phyloP scores from a whole-genome alignment of 1,140 invertebrate genomes.

The Oedothorax gibbosus region DNA sequence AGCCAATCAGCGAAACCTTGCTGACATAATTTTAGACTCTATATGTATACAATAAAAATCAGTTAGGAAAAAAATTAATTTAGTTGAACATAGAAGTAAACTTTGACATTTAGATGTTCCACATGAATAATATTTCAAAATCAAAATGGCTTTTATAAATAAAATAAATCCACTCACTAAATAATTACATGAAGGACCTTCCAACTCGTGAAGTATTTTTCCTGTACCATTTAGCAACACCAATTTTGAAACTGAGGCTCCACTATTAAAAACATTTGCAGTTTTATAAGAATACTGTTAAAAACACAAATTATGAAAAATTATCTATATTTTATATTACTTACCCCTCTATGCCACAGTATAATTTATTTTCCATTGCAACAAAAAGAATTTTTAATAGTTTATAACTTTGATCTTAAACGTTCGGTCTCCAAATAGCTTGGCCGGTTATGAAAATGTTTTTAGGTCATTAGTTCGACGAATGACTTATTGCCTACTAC shows the following conservation, averaged over 20 bases:
- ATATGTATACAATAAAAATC: too few species aligned
- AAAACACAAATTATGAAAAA: background rate
- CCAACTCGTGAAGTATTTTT: constrained; percentile 74
- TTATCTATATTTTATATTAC: constrained; percentile 23
- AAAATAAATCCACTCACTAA: constrained; percentile 73
- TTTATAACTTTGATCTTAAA: too few species aligned
- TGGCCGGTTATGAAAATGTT: background rate
- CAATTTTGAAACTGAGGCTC: constrained; percentile 83
- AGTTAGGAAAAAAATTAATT: too few species aligned
- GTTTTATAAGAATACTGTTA: background rate
- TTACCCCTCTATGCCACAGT: constrained; percentile 70
- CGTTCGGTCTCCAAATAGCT: too few species aligned
- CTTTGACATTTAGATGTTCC: background rate
- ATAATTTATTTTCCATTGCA: constrained; percentile 42
- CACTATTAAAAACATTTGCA: constrained; percentile 72
- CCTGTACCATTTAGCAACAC: constrained; percentile 81
- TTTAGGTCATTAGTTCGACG: constrained; percentile 43
- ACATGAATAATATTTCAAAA: background rate
- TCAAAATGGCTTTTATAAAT: background rate
- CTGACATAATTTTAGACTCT: too few species aligned
- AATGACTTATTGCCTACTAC: constrained; percentile 12
- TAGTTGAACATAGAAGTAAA: background rate
- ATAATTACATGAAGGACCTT: constrained; percentile 84
- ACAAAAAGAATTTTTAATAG: background rate
- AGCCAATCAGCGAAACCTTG: too few species aligned